These are phyloP conservation scores for Argopecten irradians DNA, from an alignment of 1,140 invertebrate genomes.

Conservation along the genomic window DNA sequence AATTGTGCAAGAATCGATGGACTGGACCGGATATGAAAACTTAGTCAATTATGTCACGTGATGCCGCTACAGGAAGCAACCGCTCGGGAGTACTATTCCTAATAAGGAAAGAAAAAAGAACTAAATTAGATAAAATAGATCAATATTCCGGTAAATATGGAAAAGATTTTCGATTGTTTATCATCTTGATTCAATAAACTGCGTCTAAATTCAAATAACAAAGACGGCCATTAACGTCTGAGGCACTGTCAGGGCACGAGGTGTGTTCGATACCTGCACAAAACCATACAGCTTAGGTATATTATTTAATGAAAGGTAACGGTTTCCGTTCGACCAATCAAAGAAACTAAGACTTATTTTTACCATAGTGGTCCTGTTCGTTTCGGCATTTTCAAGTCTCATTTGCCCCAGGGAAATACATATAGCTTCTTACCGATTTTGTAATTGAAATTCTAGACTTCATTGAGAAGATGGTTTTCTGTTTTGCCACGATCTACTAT, in stretches of 20 bases:
- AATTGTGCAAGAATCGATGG: too few species aligned
- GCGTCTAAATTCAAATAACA: neutral
- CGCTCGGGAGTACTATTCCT: neutral
- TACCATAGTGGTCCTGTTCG: too few species aligned
- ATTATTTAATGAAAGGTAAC: too few species aligned
- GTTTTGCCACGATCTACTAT: neutral
- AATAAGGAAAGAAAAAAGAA: neutral
- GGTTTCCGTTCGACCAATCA: too few species aligned
- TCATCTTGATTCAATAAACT: neutral
- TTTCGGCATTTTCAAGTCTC: too few species aligned
- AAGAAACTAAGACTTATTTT: too few species aligned
- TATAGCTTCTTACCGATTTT: neutral
- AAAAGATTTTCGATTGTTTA: neutral
- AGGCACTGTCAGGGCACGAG: neutral
- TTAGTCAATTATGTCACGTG: neutral
- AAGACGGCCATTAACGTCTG: neutral
- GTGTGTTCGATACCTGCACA: neutral
- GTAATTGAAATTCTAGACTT: conserved; percentile 2
- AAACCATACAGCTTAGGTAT: too few species aligned
- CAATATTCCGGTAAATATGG: neutral
- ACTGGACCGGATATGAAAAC: neutral
- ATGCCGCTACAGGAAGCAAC: neutral
- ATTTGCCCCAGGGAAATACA: too few species aligned
- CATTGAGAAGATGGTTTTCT: neutral
- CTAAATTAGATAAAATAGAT: neutral